Percentiles rank a stretch among this genome's conserved stretches.
These are phyloP conservation scores for Acleris laterana DNA, from an alignment of 2,888 invertebrate genomes.

Conservation along the genomic window DNA sequence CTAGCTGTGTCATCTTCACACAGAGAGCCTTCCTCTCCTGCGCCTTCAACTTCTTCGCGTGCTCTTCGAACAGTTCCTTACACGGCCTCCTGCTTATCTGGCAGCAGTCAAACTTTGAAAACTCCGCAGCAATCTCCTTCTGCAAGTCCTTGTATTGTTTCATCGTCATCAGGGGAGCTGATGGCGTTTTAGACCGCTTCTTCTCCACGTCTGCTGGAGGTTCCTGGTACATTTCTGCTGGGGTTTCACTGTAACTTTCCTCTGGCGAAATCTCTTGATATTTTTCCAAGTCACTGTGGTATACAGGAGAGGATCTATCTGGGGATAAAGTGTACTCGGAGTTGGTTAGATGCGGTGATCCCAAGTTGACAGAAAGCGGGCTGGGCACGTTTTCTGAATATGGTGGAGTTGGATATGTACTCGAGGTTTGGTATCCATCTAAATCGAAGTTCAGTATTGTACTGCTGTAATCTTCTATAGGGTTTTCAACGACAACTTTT, in stretches of 20 bases:
- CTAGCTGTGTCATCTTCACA: conserved; percentile 60
- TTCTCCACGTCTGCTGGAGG: conserved; percentile 36
- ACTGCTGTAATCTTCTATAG: conserved; percentile 9
- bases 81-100: conserved; percentile 53
- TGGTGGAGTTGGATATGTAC: conserved; percentile 59
- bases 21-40: conserved; percentile 59
- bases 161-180: conserved; percentile 56
- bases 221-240: conserved; percentile 38
- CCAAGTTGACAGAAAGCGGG: conserved; percentile 59
- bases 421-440: conserved; percentile 2
- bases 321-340: conserved; percentile 63
- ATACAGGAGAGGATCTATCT: conserved; percentile 57
- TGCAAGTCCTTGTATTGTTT: conserved; percentile 72
- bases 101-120: conserved; percentile 69
- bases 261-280: conserved; percentile 60
- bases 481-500: neutral
- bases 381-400: conserved; percentile 64
- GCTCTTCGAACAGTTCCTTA: conserved; percentile 61
- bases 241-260: conserved; percentile 46
- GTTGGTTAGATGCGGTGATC: conserved; percentile 52
- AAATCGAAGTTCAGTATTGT: conserved; percentile 23
- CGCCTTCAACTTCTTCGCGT: conserved; percentile 53
- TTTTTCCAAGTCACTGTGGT: conserved; percentile 64
- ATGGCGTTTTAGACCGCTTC: conserved; percentile 45
- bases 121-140: conserved; percentile 61